Conservation (phyloP, 1,140 invertebrate species). For the Brachionus koreanus region DNA sequence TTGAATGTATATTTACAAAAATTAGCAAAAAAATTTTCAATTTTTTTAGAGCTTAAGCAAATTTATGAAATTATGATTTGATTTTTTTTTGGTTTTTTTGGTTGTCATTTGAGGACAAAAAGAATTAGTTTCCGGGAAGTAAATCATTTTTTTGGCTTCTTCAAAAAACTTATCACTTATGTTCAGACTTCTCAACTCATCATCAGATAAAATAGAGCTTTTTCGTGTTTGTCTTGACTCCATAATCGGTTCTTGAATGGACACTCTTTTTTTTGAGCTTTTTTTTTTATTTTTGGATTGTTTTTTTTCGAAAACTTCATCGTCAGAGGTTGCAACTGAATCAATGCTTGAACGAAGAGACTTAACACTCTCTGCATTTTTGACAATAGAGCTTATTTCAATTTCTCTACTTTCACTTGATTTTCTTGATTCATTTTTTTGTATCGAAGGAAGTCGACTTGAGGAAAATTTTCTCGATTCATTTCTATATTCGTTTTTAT, state of each 20-base stretch:
- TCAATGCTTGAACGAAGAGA: background rate
- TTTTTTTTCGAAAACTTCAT: background rate
- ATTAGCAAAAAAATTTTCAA: too few relatives aligned
- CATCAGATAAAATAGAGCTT: background rate
- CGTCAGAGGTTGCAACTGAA: background rate
- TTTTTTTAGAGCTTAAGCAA: background rate
- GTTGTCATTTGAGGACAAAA: slow-evolving; percentile 12
- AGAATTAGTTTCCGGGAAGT: background rate
- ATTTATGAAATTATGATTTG: background rate
- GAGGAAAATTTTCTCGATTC: background rate
- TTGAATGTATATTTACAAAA: too few relatives aligned
- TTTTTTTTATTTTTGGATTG: background rate
- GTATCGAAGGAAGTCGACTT: background rate
- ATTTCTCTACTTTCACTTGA: background rate
- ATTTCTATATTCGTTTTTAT: background rate
- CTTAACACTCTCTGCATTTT: background rate
- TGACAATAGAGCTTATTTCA: background rate
- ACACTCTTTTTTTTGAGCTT: background rate
- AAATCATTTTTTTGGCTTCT: slow-evolving; percentile 34
- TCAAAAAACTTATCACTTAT: slow-evolving; percentile 29
- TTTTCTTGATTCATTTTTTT: background rate
- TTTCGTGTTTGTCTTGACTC: background rate
- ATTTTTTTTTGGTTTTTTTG: background rate
- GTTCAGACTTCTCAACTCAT: background rate
- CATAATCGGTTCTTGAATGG: background rate